phyloP scores from a whole-genome alignment of 2,888 invertebrate genomes.

The Cheilosia vulpina region DNA sequence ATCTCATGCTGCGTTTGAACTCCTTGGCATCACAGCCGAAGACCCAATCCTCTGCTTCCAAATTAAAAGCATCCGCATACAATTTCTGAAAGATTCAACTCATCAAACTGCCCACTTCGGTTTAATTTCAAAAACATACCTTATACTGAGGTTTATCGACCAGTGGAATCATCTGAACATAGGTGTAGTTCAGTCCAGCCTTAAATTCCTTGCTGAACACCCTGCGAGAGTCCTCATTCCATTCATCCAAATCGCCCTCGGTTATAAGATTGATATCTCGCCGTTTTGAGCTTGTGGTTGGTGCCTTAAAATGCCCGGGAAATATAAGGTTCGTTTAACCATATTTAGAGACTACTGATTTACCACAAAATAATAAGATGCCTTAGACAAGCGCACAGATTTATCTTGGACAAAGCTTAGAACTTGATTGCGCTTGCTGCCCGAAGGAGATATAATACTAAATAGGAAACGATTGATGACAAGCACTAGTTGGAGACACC shows the following conservation, averaged over 20 bases:
- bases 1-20: slow-evolving; percentile 85
- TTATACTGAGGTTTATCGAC: slow-evolving; percentile 78
- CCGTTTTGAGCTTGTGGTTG: slow-evolving; percentile 23
- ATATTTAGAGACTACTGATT: background rate
- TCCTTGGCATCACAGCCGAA: slow-evolving; percentile 89
- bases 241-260: slow-evolving; percentile 80
- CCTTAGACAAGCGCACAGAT: slow-evolving; percentile 78
- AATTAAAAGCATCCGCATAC: slow-evolving; percentile 88
- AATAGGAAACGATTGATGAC: slow-evolving; percentile 92
- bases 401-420: slow-evolving; percentile 80
- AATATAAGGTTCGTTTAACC: background rate
- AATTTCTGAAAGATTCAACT: slow-evolving; percentile 76
- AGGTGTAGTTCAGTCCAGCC: slow-evolving; percentile 78
- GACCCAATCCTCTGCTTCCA: slow-evolving; percentile 90
- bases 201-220: slow-evolving; percentile 80
- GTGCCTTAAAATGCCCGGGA: slow-evolving; percentile 35
- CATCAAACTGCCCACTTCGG: slow-evolving; percentile 61
- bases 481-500: slow-evolving; percentile 95
- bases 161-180: slow-evolving; percentile 80
- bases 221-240: slow-evolving; percentile 85
- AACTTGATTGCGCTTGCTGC: slow-evolving; percentile 73
- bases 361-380: slow-evolving; percentile 81
- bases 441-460: slow-evolving; percentile 88
- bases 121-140: slow-evolving; percentile 68
- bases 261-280: slow-evolving; percentile 41